Evolutionary conservation across 2,797 vertebrate genomes (phyloP), one percentile per base, ranked within the genome.

Genomic region (Pagetopsis macropterus): DNA sequence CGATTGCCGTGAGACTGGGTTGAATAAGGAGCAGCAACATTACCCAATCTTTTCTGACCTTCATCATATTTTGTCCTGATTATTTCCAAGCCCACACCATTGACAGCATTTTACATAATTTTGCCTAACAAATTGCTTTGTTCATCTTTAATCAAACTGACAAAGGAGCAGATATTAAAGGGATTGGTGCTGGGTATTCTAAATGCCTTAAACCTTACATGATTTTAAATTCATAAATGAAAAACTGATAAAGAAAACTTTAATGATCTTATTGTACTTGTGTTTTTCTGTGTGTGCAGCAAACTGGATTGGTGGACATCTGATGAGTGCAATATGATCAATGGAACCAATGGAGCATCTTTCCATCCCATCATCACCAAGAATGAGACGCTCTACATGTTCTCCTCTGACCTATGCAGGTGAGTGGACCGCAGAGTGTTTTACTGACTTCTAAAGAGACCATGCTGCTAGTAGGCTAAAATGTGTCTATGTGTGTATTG

Each of bases 381-480:
- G 87, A 93, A 95, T 0, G 98, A 99, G 84, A 78, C 63, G 0
- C 94, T 99, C 50, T 97, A 96, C 81, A 94, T 98, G 65, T 99
- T 99, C 87, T 94, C 96, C 14, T 97, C 98, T 1, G 98, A 99
- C 73, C 95, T 99, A 70, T 99, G 98, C 94, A 96, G 98, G 98
- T 99, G 84, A 87, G 89, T 59, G 0, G 2, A 61, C 44, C 12
- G 15, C 31, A 17, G 17, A 17, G 14, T 17, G 23, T 21, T 23
- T 15, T 1, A 12, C 37, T 37, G 14, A 51, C 8, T 0, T 16
- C 40, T 4, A n/a, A 61, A 3, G 1, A 61, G 1, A 52, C 13
- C 41, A 3, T 8, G 3, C 9, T 9, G 13, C 12, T 19, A 0
- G n/a, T 40, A 51, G 45, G 27, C 40, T 15, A 9, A 16, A n/a